Evolutionary conservation across 2,113 vertebrate genomes (phyloP).

Genomic region (Rhombomys opimus): DNA sequence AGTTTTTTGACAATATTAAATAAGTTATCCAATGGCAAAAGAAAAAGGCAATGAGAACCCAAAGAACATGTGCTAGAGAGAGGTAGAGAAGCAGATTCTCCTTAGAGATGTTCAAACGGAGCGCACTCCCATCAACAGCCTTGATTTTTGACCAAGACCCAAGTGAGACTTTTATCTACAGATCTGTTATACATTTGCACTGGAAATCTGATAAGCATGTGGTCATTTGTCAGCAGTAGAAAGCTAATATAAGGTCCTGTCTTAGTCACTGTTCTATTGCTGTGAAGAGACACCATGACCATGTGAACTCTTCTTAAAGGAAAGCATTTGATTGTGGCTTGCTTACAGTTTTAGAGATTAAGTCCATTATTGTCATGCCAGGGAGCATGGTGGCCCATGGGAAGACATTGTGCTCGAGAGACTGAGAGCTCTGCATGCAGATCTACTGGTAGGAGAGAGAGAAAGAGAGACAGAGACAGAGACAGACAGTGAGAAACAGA

Average conservation of each 20-base stretch:
- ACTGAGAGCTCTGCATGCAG: no score
- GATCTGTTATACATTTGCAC: neutral
- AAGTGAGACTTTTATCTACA: neutral
- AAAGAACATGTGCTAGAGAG: neutral
- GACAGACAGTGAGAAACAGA: no score
- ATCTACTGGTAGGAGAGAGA: no score
- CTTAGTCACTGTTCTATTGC: no score
- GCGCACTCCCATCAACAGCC: neutral
- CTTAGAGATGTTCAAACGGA: neutral
- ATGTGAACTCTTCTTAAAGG: no score
- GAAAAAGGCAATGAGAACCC: neutral
- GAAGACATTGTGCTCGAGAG: no score
- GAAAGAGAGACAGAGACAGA: no score
- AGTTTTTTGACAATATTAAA: neutral
- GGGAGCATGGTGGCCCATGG: no score
- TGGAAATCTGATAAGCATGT: neutral
- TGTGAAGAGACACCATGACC: no score
- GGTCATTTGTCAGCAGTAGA: neutral
- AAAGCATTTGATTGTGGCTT: no score
- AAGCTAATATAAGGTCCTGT: neutral
- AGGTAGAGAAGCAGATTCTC: neutral
- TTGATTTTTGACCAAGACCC: neutral
- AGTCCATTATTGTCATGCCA: no score
- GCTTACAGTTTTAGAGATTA: no score
- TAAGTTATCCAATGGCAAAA: neutral